These are phyloP conservation scores for Agriopis marginaria DNA, from an alignment of 2,888 invertebrate species.

Conservation along the genomic window DNA sequence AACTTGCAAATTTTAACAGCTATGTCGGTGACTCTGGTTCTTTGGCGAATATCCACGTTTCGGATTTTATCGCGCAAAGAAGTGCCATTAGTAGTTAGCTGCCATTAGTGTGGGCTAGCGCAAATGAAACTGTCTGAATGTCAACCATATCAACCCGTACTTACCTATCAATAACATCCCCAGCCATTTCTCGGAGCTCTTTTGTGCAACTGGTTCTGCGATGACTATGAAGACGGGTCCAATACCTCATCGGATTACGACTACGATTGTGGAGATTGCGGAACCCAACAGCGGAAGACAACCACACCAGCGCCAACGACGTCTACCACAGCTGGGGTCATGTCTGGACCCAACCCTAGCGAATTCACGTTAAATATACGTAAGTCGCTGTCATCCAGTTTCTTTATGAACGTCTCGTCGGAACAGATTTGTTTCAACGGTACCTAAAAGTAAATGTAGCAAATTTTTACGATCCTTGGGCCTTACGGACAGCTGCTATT, in stretches of 20 bases:
- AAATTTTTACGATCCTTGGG: no score
- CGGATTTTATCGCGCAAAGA: no score
- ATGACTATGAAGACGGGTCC: constrained; percentile 55
- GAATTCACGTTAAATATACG: constrained; percentile 1
- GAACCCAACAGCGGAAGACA: constrained; percentile 29
- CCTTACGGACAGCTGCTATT: no score
- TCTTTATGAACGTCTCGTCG: background rate
- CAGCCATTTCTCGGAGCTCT: constrained; percentile 66
- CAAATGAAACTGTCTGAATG: no score
- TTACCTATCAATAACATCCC: constrained; percentile 20
- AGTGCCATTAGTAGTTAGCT: no score
- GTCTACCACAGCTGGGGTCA: constrained; percentile 9
- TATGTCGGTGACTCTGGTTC: no score
- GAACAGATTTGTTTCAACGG: no score
- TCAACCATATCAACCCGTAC: no score
- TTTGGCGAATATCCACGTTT: no score
- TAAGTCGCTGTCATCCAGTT: background rate
- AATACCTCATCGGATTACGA: constrained; percentile 48
- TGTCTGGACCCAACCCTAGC: constrained; percentile 5
- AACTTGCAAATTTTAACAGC: no score
- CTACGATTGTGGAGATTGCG: constrained; percentile 35
- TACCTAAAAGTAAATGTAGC: no score
- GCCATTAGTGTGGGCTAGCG: no score
- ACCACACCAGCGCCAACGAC: constrained; percentile 44
- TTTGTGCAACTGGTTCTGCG: constrained; percentile 66